phyloP scores from a whole-genome alignment of 2,888 invertebrate genomes.

The Exephanes ischioxanthus region DNA sequence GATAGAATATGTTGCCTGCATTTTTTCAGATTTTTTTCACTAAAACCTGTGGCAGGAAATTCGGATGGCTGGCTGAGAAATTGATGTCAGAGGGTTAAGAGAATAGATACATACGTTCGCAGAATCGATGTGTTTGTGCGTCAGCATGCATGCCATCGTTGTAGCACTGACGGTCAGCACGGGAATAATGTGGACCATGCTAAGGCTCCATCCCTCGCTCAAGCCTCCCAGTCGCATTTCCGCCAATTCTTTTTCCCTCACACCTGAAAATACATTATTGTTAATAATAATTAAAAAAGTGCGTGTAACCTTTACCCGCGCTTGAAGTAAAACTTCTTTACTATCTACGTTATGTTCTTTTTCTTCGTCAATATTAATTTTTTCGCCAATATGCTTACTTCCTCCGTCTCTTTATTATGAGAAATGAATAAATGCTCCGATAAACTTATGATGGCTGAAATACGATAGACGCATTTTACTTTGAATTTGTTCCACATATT shows the following conservation, averaged over 20 bases:
- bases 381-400: neutral
- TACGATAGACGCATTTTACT: too few species aligned
- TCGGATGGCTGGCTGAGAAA: neutral
- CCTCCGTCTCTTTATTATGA: too few species aligned
- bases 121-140: conserved; percentile 68
- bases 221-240: conserved; percentile 74
- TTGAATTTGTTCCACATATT: too few species aligned
- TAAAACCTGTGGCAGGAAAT: neutral
- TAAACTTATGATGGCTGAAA: too few species aligned
- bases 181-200: conserved; percentile 76
- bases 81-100: neutral
- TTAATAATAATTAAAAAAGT: neutral
- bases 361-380: neutral
- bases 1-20: neutral
- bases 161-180: conserved; percentile 71
- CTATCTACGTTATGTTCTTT: neutral
- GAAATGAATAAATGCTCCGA: too few species aligned
- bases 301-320: neutral
- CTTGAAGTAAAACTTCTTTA: neutral
- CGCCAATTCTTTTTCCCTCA: conserved; percentile 71
- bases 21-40: neutral
- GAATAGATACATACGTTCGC: conserved; percentile 66
- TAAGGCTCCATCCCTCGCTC: conserved; percentile 75
- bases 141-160: conserved; percentile 70
- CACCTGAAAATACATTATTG: conserved; percentile 55